Percentiles rank a stretch among this genome's conserved stretches.
These are phyloP conservation scores for Oscheius sp. DNA, from an alignment of 2,888 invertebrate genomes.

Conservation along the genomic window DNA sequence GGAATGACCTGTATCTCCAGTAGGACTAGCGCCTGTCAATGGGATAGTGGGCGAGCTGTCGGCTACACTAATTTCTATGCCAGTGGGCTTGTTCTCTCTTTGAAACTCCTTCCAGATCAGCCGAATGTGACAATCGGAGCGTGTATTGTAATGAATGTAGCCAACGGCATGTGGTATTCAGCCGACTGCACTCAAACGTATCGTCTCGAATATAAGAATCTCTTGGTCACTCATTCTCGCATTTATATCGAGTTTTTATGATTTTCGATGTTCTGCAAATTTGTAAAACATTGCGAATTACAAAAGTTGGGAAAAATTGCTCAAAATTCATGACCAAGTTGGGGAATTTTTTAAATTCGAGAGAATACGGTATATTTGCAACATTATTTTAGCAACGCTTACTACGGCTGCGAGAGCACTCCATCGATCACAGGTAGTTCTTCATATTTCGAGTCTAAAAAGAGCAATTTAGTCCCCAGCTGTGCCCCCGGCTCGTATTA, in stretches of 20 bases:
- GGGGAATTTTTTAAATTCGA: too few relatives aligned
- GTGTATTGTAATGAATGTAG: neutral
- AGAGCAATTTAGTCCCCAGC: neutral
- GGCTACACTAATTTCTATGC: neutral
- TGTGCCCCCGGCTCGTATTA: slow-evolving; percentile 1
- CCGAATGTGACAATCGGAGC: neutral
- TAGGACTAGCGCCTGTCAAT: neutral
- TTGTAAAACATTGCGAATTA: too few relatives aligned
- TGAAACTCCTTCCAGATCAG: neutral
- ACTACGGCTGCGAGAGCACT: neutral
- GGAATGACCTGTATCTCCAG: neutral
- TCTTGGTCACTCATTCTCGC: too few relatives aligned
- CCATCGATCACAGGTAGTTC: neutral
- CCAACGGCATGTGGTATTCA: neutral
- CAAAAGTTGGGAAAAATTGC: too few relatives aligned
- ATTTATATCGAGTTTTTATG: too few relatives aligned
- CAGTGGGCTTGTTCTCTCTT: neutral
- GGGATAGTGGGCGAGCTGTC: neutral
- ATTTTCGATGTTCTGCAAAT: too few relatives aligned
- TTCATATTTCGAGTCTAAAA: neutral
- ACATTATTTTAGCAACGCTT: neutral
- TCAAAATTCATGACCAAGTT: too few relatives aligned
- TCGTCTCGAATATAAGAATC: too few relatives aligned
- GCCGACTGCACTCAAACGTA: neutral
- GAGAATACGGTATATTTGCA: too few relatives aligned